These are phyloP conservation scores for Crotalus tigris DNA, from an alignment of 2,113 vertebrate genomes.

Conservation along the genomic window DNA sequence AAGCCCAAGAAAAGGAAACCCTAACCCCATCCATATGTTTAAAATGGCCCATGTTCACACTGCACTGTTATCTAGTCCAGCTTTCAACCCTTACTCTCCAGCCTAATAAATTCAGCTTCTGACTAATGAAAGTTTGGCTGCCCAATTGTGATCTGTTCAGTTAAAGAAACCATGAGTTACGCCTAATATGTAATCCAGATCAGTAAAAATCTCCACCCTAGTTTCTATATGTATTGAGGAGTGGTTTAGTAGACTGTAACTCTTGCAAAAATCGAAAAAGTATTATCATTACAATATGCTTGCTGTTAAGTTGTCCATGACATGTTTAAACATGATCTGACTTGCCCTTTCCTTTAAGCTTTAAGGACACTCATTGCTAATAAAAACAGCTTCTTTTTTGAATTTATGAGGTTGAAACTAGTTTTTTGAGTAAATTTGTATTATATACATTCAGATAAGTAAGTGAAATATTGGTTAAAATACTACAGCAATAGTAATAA, in stretches of 20 bases:
- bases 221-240: background rate
- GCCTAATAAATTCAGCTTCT: background rate
- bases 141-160: background rate
- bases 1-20: background rate
- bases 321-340: background rate
- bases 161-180: background rate
- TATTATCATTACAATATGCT: background rate
- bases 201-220: background rate
- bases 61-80: background rate
- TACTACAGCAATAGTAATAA: background rate
- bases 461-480: background rate
- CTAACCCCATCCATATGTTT: background rate
- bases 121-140: background rate
- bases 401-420: background rate
- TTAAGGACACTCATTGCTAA: background rate
- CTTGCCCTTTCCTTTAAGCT: background rate
- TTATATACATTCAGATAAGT: background rate
- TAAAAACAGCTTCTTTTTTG: background rate
- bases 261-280: background rate
- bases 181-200: background rate
- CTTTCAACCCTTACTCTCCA: background rate
- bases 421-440: background rate
- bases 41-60: background rate
- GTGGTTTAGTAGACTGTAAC: background rate
- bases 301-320: background rate